A percentile compares a stretch with the other conserved stretches of the same genome.
Conservation (phyloP, 64 coral and sea anemone genomes). For the Stichodactyla helianthus region DNA sequence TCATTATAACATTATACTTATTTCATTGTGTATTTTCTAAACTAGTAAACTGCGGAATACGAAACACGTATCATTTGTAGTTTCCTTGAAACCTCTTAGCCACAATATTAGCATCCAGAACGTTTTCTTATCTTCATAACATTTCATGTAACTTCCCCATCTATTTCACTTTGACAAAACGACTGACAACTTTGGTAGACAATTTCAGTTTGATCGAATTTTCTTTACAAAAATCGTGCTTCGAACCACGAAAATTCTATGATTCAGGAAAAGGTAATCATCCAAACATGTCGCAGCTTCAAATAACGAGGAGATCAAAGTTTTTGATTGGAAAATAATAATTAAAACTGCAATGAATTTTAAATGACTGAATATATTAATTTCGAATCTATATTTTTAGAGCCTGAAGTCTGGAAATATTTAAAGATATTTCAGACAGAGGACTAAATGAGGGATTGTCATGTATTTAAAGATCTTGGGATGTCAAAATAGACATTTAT, state of each 20-base stretch:
- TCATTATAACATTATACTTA: not conserved
- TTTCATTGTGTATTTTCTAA: not conserved
- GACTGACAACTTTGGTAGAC: not conserved
- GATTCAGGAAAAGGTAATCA: not conserved
- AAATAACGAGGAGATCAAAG: not conserved
- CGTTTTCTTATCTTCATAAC: not conserved
- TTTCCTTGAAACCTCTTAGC: not conserved
- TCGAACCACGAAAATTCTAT: not conserved
- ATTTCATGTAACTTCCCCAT: not conserved
- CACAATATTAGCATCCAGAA: not conserved
- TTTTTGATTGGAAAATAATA: not conserved
- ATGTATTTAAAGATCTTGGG: not conserved
- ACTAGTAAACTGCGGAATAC: not conserved
- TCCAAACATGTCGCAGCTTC: not conserved
- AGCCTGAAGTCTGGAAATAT: not conserved
- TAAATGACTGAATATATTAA: not conserved
- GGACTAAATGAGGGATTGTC: not conserved
- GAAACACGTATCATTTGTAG: not conserved
- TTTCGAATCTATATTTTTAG: not conserved
- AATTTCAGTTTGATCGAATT: not conserved
- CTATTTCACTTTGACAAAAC: not conserved
- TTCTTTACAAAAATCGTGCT: not conserved
- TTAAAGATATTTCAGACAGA: not conserved
- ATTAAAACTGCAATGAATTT: not conserved
- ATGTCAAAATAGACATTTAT: not conserved